A percentile compares a stretch with the other conserved stretches of the same genome.
phyloP scores from a whole-genome alignment of 1,140 invertebrate genomes.

The Sarcophaga peregrina region DNA sequence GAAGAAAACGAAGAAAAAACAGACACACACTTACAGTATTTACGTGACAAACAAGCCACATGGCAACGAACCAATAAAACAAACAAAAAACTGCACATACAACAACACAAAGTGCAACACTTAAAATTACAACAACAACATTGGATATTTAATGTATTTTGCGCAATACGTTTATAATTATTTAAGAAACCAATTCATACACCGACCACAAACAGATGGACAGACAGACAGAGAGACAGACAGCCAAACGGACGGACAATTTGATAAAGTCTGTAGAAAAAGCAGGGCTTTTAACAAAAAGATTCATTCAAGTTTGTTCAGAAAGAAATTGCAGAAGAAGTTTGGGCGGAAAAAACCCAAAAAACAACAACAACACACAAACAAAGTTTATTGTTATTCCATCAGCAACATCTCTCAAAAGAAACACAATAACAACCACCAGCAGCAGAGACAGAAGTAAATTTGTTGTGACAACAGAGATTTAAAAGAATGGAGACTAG shows the following conservation, averaged over 20 bases:
- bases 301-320: too few relatives aligned
- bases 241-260: too few relatives aligned
- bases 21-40: neutral
- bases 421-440: neutral
- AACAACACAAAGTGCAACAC: constrained; percentile 17
- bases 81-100: neutral
- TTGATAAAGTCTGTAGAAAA: neutral
- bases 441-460: neutral
- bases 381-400: neutral
- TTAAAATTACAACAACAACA: neutral
- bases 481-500: neutral
- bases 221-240: too few relatives aligned
- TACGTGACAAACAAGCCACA: constrained; percentile 27
- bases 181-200: too few relatives aligned
- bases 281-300: neutral
- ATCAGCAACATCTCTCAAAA: neutral
- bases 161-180: too few relatives aligned
- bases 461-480: neutral
- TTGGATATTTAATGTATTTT: too few relatives aligned
- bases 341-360: neutral
- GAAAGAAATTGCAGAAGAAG: neutral
- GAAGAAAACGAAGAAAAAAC: too few relatives aligned
- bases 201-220: too few relatives aligned
- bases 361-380: constrained; percentile 6
- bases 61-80: neutral